phyloP scores from a whole-genome alignment of 2,797 vertebrate genomes.

The Malacoraja senta region DNA sequence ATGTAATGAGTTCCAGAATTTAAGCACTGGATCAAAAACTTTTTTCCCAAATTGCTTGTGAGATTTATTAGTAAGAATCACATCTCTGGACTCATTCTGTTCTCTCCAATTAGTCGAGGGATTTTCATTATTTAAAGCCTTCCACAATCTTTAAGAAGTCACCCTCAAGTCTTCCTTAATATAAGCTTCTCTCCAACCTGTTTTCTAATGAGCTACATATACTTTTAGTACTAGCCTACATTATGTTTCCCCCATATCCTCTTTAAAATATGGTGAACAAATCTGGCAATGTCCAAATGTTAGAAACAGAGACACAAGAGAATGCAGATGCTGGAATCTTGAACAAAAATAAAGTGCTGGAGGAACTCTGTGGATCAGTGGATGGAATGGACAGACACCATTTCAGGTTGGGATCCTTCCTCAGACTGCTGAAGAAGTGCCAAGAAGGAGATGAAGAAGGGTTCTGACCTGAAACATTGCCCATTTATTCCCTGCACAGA shows the following conservation, averaged over 20 bases:
- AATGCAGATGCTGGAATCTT: no score
- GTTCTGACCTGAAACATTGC: no score
- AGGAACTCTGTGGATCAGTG: no score
- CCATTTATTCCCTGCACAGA: no score
- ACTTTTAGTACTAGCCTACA: neutral
- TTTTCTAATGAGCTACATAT: neutral
- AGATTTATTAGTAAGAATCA: neutral
- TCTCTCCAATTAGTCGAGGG: neutral
- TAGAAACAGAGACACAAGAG: no score
- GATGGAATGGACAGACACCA: no score
- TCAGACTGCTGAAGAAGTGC: no score
- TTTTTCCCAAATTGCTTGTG: neutral
- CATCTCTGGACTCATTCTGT: neutral
- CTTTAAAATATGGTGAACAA: neutral
- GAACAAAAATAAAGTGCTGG: no score
- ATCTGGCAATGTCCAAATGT: neutral
- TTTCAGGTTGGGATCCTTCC: no score
- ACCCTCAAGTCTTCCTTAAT: neutral
- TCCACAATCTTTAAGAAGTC: neutral
- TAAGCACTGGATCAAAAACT: neutral
- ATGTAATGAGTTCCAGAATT: neutral
- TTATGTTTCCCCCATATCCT: neutral
- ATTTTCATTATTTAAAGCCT: neutral
- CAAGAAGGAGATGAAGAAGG: no score
- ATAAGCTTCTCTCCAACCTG: neutral